Evolutionary conservation across 2,113 vertebrate species (phyloP).

Genomic region (Paracanthobrama guichenoti): DNA sequence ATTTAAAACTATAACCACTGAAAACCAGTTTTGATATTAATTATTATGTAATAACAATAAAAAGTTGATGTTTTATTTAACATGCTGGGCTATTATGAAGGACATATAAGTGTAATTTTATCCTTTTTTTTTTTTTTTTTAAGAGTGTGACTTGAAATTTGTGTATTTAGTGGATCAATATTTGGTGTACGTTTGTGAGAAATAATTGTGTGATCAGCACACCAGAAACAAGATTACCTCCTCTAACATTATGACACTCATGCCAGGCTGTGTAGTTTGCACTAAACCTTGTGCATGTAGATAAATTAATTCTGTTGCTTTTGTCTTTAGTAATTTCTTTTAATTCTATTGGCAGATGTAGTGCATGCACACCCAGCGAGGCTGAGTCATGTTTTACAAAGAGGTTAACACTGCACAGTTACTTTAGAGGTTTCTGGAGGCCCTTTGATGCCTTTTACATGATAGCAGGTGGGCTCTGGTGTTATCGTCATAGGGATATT

Average conservation of each 20-base stretch:
- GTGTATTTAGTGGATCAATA: neutral
- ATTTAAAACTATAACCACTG: neutral
- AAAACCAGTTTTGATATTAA: constrained; percentile 11
- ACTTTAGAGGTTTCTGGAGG: neutral
- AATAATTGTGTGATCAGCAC: neutral
- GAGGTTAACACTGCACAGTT: neutral
- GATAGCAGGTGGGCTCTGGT: neutral
- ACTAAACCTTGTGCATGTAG: neutral
- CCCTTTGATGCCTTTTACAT: neutral
- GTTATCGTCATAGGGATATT: neutral
- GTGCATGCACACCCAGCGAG: neutral
- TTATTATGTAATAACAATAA: neutral
- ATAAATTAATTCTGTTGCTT: neutral
- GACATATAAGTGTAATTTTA: neutral
- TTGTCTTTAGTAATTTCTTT: neutral
- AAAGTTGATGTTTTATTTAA: neutral
- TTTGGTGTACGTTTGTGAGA: neutral
- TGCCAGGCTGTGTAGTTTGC: neutral
- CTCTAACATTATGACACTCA: neutral
- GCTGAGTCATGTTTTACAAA: neutral
- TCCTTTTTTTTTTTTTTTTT: neutral
- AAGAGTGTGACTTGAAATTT: neutral
- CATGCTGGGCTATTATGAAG: neutral
- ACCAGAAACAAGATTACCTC: constrained; percentile 14
- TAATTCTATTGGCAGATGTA: neutral